Percentiles rank a stretch among this genome's conserved stretches.
phyloP scores from a whole-genome alignment of 1,140 invertebrate genomes.

The Phymastichus coffea region DNA sequence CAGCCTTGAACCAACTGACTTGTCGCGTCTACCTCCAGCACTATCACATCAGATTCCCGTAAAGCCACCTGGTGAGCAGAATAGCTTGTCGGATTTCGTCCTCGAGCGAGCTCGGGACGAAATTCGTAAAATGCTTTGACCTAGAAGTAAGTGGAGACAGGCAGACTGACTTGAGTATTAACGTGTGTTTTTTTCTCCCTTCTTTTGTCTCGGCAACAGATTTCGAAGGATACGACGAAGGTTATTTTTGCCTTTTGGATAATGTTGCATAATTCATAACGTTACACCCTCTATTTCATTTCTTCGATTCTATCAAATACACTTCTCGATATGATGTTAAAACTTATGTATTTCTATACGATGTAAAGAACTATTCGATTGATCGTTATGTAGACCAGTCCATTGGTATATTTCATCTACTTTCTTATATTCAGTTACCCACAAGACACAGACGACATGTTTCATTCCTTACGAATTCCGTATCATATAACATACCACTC shows the following conservation, averaged over 20 bases:
- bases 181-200: conserved; percentile 35
- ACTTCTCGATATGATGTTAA: too few relatives aligned
- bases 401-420: too few relatives aligned
- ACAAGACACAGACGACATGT: too few relatives aligned
- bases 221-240: conserved; percentile 55
- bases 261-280: background rate
- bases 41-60: conserved; percentile 52
- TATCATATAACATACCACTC: too few relatives aligned
- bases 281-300: background rate
- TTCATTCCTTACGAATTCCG: too few relatives aligned
- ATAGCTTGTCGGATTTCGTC: too few relatives aligned
- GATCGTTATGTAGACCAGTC: too few relatives aligned
- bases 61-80: conserved; percentile 58
- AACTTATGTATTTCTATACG: too few relatives aligned
- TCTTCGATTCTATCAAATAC: conserved; percentile 1
- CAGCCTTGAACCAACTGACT: conserved; percentile 61
- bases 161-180: too few relatives aligned
- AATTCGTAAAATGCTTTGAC: too few relatives aligned
- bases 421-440: too few relatives aligned
- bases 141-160: background rate
- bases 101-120: background rate
- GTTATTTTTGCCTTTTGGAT: conserved; percentile 39
- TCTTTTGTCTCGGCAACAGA: conserved; percentile 46
- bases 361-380: too few relatives aligned
- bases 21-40: conserved; percentile 51